Base-by-base conservation (phyloP, 2,113 vertebrate species). In the Pelvicachromis taeniatus region DNA sequence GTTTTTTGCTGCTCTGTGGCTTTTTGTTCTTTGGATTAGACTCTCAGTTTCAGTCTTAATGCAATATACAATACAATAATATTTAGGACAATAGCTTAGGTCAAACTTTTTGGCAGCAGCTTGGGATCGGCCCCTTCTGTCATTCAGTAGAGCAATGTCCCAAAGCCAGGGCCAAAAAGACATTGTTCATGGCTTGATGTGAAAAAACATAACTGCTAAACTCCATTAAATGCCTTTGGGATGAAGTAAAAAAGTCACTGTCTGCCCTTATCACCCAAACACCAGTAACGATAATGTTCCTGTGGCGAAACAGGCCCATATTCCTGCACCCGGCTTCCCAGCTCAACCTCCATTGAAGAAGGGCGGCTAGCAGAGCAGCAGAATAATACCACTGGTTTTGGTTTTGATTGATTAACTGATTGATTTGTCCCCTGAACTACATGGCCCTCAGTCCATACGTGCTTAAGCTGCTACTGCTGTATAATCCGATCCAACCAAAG, bases 391-490 rank as follows among this genome's bases (percentile, higher is more conserved):
- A 9, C 38, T 73, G 55, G 21, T 45, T 87, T 78, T 33, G 65
- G 40, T 65, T 85, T 75, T 83, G 26, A 90, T 73, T 80, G 79
- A 89, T 83, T 65, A 14, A 63, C 50, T 77, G 26, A 85, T 84
- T 82, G 73, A 85, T 90, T 88, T 42, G 35, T 85, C 38, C 73
- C 48, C 45, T 85, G 48, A 63, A 58, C n/a, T 59, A 79, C 59
- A 83, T 29, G 42, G 21, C 23, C 10, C 26, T 31, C 52, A 17
- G 77, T 50, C 54, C 50, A 61, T 82, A 23, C 53, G 31, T 42
- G 78, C 48, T 65, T 58, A 86, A 80, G 19, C 23, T 77, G 54
- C 35, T 73, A 75, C 21, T 56, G 52, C 52, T 16, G 52, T 70
- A 58, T 79, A 70, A 82, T 55, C 75, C 59, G 58, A 40, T 52